phyloP scores from a whole-genome alignment of 2,113 vertebrate genomes.

The Myodes glareolus region DNA sequence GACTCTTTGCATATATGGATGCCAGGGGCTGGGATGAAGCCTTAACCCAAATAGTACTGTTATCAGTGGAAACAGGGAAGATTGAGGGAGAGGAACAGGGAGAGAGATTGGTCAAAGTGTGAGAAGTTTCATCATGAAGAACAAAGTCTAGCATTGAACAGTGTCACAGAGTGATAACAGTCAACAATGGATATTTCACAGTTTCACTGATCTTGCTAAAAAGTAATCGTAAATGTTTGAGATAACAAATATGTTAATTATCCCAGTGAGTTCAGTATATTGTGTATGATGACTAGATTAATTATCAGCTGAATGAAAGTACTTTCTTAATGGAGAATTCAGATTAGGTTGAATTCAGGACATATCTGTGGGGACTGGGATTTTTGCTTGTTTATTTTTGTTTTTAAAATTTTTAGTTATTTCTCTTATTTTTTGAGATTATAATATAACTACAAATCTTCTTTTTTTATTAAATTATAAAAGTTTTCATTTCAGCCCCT shows the following conservation, averaged over 20 bases:
- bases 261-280: background rate
- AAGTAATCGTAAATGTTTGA: background rate
- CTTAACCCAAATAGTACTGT: too few species aligned
- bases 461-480: too few species aligned
- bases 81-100: fast-evolving
- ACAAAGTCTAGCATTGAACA: background rate
- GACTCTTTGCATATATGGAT: too few species aligned
- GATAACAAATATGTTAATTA: background rate
- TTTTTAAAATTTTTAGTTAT: background rate
- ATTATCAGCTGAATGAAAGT: background rate
- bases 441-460: background rate
- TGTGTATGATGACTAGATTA: background rate
- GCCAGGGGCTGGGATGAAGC: too few species aligned
- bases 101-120: background rate
- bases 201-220: background rate
- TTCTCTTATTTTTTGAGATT: background rate
- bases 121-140: background rate
- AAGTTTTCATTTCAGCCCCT: too few species aligned
- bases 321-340: background rate
- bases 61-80: background rate
- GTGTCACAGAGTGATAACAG: background rate
- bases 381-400: background rate
- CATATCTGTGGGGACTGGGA: background rate
- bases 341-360: background rate
- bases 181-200: background rate